Conservation (phyloP, 1,140 invertebrate genomes). For the Drosophila chauvacae region DNA sequence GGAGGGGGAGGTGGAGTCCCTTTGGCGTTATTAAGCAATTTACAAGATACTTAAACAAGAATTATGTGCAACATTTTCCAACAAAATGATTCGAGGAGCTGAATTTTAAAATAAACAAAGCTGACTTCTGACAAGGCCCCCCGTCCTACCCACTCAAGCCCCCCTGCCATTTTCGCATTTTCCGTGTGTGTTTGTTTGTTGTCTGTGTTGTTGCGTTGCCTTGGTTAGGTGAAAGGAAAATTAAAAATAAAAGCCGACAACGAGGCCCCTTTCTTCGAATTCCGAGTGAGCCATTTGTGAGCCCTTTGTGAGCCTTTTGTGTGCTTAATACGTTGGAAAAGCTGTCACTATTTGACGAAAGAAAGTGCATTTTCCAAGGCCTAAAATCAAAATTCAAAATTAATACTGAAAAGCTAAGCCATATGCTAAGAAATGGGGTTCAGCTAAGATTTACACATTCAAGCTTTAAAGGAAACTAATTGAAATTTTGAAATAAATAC, state of each 20-base stretch:
- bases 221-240: slow-evolving; percentile 39
- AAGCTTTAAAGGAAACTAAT: background rate
- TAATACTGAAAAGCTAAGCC: background rate
- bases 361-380: background rate
- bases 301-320: background rate
- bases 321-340: slow-evolving; percentile 4
- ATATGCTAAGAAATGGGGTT: too few relatives aligned
- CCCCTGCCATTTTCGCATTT: background rate
- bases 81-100: slow-evolving; percentile 80
- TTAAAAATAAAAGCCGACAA: slow-evolving; percentile 63
- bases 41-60: slow-evolving; percentile 84
- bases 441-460: background rate
- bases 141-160: background rate
- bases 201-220: slow-evolving; percentile 1
- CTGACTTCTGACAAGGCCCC: slow-evolving; percentile 69
- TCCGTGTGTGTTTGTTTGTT: slow-evolving; percentile 2
- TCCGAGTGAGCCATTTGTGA: slow-evolving; percentile 3
- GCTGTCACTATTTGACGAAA: slow-evolving; percentile 6
- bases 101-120: slow-evolving; percentile 83
- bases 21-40: slow-evolving; percentile 84
- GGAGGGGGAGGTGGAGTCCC: slow-evolving; percentile 40
- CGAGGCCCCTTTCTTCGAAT: background rate
- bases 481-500: background rate
- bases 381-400: background rate
- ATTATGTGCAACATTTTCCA: slow-evolving; percentile 84